Percentiles rank a stretch among this genome's conserved stretches.
Evolutionary conservation across 2,797 vertebrate species (phyloP).

Genomic region (Vultur gryphus): DNA sequence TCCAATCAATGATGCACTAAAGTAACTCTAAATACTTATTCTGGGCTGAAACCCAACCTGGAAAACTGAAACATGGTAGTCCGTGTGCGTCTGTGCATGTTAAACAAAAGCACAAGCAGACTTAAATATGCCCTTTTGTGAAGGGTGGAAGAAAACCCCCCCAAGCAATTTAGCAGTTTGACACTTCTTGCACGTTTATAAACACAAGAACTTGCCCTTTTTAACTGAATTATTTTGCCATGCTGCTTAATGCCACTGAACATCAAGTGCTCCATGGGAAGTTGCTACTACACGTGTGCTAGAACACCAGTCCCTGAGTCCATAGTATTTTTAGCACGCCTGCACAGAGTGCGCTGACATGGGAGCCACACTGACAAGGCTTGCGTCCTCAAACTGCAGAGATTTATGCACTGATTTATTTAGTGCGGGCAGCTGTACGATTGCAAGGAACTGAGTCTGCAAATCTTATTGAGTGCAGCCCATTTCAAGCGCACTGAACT

Average conservation of each 20-base stretch:
- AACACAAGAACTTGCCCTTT: slow-evolving; percentile 40
- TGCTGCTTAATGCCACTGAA: slow-evolving; percentile 43
- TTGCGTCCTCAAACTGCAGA: neutral
- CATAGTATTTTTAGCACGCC: neutral
- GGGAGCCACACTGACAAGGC: neutral
- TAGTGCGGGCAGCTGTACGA: neutral
- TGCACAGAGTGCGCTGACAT: neutral
- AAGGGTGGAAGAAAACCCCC: neutral
- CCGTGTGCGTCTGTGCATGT: neutral
- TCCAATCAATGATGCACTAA: neutral
- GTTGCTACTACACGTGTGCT: neutral
- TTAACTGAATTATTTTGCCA: neutral
- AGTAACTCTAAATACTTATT: neutral
- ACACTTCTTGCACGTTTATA: slow-evolving; percentile 14
- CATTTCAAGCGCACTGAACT: neutral
- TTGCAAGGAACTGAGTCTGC: neutral
- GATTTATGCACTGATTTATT: neutral
- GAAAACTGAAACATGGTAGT: neutral
- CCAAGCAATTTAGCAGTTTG: neutral
- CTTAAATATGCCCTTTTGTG: neutral
- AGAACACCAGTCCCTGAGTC: neutral
- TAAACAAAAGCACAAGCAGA: neutral
- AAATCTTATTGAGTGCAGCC: neutral
- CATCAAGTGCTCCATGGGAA: neutral
- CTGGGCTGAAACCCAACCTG: neutral